Percentiles rank a stretch among this genome's conserved stretches.
These are phyloP conservation scores for Thunnus thynnus DNA, from an alignment of 2,113 vertebrate species.

Conservation along the genomic window DNA sequence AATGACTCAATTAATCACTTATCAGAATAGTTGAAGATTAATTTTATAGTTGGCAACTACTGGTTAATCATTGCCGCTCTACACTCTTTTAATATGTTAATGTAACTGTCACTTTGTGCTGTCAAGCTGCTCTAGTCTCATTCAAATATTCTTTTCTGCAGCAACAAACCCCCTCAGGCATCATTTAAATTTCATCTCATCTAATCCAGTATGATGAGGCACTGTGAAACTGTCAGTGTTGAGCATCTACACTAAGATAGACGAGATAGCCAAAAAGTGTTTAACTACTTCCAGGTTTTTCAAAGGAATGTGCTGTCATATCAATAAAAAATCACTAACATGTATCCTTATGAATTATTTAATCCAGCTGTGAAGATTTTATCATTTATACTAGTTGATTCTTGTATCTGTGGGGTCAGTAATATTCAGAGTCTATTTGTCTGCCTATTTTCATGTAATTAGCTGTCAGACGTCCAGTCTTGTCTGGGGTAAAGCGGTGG, in stretches of 20 bases:
- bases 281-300: too few relatives aligned
- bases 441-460: neutral
- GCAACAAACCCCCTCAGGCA: neutral
- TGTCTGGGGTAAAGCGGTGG: conserved; percentile 94
- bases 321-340: too few relatives aligned
- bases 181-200: neutral
- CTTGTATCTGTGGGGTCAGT: neutral
- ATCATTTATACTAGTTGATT: too few relatives aligned
- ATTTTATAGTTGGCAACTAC: too few relatives aligned
- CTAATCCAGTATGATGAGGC: neutral
- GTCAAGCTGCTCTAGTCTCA: neutral
- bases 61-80: too few relatives aligned
- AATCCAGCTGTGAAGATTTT: too few relatives aligned
- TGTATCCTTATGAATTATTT: too few relatives aligned
- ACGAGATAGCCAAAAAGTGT: neutral
- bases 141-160: neutral
- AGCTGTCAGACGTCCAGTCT: conserved; percentile 83
- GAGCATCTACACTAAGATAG: neutral
- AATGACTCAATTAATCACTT: too few relatives aligned
- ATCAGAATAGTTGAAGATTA: too few relatives aligned
- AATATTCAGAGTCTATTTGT: neutral
- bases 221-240: neutral
- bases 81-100: neutral
- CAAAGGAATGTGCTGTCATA: too few relatives aligned
- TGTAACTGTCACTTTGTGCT: neutral